phyloP scores from a whole-genome alignment of 1,140 invertebrate genomes.

The Sitophilus oryzae region DNA sequence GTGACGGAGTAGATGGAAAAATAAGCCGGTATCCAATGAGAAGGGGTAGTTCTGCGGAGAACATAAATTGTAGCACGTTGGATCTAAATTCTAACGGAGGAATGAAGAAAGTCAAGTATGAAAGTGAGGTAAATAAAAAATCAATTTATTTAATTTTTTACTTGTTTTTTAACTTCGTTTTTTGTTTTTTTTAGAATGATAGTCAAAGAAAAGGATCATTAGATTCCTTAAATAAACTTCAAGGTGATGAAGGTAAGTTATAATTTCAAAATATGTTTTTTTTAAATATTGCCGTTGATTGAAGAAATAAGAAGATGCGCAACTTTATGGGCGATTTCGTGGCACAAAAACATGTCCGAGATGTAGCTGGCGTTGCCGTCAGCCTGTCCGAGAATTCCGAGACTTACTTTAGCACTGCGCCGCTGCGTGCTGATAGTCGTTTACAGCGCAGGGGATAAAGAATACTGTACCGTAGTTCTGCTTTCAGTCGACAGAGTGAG shows the following conservation, averaged over 20 bases:
- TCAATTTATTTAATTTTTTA: neutral
- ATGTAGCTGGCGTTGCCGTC: too few relatives aligned
- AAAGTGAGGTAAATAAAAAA: slow-evolving; percentile 41
- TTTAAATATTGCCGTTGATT: too few relatives aligned
- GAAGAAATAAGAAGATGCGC: too few relatives aligned
- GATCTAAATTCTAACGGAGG: slow-evolving; percentile 36
- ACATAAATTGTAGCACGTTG: slow-evolving; percentile 34
- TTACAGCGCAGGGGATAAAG: too few relatives aligned
- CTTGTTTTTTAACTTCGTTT: neutral
- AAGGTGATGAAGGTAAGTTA: slow-evolving; percentile 51
- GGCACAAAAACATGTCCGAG: too few relatives aligned
- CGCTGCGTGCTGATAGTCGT: too few relatives aligned
- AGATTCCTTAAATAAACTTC: slow-evolving; percentile 58
- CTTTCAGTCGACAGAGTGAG: too few relatives aligned
- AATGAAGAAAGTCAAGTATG: slow-evolving; percentile 41
- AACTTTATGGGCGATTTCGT: too few relatives aligned
- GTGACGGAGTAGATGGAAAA: slow-evolving; percentile 16
- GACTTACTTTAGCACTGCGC: too few relatives aligned
- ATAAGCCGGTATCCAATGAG: slow-evolving; percentile 26
- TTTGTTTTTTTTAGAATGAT: slow-evolving; percentile 30
- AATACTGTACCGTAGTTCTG: too few relatives aligned
- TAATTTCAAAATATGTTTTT: too few relatives aligned
- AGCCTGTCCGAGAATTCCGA: too few relatives aligned
- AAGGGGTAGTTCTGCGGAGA: slow-evolving; percentile 43
- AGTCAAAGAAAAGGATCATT: slow-evolving; percentile 46